phyloP scores from a whole-genome alignment of 2,113 vertebrate species.

The Hemiprocne comata region DNA sequence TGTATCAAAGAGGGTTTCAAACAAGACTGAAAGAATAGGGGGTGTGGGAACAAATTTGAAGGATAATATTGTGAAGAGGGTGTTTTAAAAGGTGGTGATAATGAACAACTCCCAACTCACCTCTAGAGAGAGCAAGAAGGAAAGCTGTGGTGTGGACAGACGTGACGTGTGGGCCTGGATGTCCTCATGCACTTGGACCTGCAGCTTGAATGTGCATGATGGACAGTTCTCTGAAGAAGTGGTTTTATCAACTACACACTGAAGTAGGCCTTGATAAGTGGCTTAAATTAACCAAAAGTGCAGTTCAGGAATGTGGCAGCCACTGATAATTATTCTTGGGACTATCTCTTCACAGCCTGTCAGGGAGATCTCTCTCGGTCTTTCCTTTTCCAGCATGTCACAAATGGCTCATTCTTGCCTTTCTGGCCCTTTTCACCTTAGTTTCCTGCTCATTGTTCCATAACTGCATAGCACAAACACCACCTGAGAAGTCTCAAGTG shows the following conservation, averaged over 20 bases:
- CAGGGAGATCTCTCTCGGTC: neutral
- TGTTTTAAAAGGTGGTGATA: neutral
- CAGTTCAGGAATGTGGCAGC: neutral
- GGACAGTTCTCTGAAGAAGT: neutral
- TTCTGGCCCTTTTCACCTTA: neutral
- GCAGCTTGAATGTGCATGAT: fast-evolving
- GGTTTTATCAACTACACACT: neutral
- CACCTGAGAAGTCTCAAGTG: neutral
- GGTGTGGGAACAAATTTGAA: neutral
- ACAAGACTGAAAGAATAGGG: neutral
- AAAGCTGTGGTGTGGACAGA: neutral
- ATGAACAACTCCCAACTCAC: neutral
- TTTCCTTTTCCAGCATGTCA: neutral
- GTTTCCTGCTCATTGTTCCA: neutral
- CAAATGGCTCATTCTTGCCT: neutral
- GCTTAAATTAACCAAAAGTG: neutral
- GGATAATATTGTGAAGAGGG: neutral
- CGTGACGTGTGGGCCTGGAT: neutral
- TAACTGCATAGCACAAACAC: neutral
- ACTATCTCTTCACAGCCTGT: neutral
- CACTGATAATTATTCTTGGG: neutral
- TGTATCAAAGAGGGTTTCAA: neutral
- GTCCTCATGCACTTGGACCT: neutral
- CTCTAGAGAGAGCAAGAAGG: neutral
- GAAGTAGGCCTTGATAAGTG: neutral